Evolutionary conservation across 2,113 vertebrate genomes (phyloP), one percentile per base, ranked within the genome.

Genomic region (Cyanoderma ruficeps): DNA sequence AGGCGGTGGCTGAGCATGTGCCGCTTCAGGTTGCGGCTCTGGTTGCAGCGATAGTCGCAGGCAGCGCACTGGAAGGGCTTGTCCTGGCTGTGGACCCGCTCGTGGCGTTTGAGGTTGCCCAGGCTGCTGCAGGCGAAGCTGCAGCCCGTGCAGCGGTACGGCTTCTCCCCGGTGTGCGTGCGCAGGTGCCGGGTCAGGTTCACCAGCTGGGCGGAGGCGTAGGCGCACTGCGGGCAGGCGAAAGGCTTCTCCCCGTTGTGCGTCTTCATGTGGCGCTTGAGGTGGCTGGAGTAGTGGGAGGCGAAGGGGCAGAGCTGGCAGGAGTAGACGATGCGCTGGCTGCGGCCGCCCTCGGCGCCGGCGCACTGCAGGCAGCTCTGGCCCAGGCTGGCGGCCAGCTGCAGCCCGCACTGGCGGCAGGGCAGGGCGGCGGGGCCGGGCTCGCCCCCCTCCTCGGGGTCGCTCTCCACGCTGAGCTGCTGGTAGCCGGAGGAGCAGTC

Each of bases 261-360:
- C 3, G 99, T 99, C 98, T 99, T 99, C 99, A 99, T 99, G 98
- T 99, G 99, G 64, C 99, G 98, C 97, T 99, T 99, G 84, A 99
- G 98, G 55, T 99, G 99, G 98, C 99, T 99, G 96, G 99, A 99
- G 97, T 99, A 99, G 92, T 99, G 99, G 5, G 99, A 99, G 55
- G 98, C 99, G 94, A 99, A 99, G 97, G 99, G 98, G 77, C 99
- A 99, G 64, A 99, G 98, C 94, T 98, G 98, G 97, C 99, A 99
- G 63, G 98, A 98, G 97, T 99, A 99, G 85, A 99, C 97, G 53
- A 99, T 98, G 77, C 98, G 93, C 21, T 95, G 39, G 71, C 88
- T 79, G 97, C 97, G 96, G 97, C 97, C 28, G 44, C 96, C 97
- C 97, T 97, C 55, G 8, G 96, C 4, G 76, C 97, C n/a, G n/a